Conservation (phyloP, 2,113 vertebrate species). For the Paracanthobrama guichenoti region DNA sequence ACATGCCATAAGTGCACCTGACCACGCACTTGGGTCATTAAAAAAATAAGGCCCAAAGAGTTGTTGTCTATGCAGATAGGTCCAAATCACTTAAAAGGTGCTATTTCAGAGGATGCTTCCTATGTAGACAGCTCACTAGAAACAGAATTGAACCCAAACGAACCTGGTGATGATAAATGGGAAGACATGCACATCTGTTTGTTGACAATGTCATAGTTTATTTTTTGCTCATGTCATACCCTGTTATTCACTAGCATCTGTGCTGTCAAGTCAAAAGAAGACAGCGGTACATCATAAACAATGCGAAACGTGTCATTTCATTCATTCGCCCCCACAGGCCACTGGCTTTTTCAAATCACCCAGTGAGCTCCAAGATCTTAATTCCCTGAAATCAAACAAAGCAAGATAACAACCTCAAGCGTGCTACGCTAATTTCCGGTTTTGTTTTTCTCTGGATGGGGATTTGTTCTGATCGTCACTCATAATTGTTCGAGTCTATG, state of each 20-base stretch:
- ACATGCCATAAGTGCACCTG: too few species aligned
- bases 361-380: slow-evolving; percentile 40
- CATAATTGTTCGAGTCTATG: slow-evolving; percentile 44
- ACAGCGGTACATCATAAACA: background rate
- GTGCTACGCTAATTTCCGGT: background rate
- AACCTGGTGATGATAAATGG: slow-evolving; percentile 2
- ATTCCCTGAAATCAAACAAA: slow-evolving; percentile 24
- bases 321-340: background rate
- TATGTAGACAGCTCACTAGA: slow-evolving; percentile 1
- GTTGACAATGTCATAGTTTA: background rate
- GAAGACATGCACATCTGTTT: background rate
- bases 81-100: background rate
- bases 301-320: slow-evolving; percentile 5
- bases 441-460: slow-evolving; percentile 36
- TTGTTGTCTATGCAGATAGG: background rate
- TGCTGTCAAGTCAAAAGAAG: slow-evolving; percentile 12
- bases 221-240: slow-evolving; percentile 3
- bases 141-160: background rate
- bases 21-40: too few species aligned
- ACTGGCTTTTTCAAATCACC: slow-evolving; percentile 8
- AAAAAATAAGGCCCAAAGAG: too few species aligned
- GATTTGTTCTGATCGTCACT: slow-evolving; percentile 43
- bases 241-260: background rate
- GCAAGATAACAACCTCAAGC: slow-evolving; percentile 31
- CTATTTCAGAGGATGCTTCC: background rate